These are phyloP conservation scores for Cheilosia pagana DNA, from an alignment of 2,888 invertebrate species.

Conservation along the genomic window DNA sequence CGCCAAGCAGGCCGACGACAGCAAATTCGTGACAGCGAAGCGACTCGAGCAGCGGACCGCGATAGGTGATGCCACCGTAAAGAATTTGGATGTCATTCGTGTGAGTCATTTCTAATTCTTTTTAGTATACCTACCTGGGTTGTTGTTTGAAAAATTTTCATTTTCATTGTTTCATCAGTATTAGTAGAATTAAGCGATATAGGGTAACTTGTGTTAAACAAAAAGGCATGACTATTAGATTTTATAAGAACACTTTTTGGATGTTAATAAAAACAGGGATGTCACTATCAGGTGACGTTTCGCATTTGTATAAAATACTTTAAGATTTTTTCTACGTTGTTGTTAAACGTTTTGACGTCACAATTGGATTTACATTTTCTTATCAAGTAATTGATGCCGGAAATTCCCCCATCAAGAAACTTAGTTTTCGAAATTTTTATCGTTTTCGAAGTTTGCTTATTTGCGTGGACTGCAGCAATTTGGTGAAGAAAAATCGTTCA, in stretches of 20 bases:
- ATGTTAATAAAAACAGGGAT: conserved; percentile 14
- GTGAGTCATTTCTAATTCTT: conserved; percentile 81
- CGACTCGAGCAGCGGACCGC: conserved; percentile 46
- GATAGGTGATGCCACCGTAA: conserved; percentile 77
- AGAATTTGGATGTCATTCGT: conserved; percentile 79
- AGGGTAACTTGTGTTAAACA: neutral
- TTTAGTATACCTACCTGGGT: conserved; percentile 20
- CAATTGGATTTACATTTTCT: neutral
- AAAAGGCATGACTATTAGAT: conserved; percentile 14
- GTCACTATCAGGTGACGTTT: conserved; percentile 9
- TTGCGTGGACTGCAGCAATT: too few species aligned
- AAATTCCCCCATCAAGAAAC: too few species aligned
- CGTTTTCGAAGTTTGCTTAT: too few species aligned
- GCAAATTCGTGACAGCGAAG: conserved; percentile 31
- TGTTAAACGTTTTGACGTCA: neutral
- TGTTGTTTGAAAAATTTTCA: conserved; percentile 12
- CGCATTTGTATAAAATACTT: neutral
- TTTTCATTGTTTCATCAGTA: conserved; percentile 14
- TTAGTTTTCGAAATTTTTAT: too few species aligned
- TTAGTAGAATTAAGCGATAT: conserved; percentile 17
- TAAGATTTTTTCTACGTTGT: conserved; percentile 16
- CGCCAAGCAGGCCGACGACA: conserved; percentile 34
- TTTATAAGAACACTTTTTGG: conserved; percentile 36
- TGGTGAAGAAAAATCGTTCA: too few species aligned
- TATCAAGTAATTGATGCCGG: too few species aligned